phyloP scores from a whole-genome alignment of 2,888 invertebrate genomes.

The Listrodromus nycthemerus region DNA sequence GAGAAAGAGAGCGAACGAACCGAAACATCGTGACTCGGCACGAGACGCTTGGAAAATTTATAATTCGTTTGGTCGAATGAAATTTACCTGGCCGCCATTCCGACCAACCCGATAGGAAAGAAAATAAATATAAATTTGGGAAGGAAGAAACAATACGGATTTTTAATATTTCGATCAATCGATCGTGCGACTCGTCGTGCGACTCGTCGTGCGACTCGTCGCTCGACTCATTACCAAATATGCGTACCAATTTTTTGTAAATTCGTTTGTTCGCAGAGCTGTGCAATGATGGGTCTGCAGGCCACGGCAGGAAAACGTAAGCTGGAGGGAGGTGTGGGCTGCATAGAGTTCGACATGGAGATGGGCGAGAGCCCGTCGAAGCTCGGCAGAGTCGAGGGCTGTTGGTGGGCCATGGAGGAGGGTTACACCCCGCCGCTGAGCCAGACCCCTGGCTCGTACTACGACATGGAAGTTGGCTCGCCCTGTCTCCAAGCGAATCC shows the following conservation, averaged over 20 bases:
- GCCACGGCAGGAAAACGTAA: constrained; percentile 90
- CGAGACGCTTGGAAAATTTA: too few relatives aligned
- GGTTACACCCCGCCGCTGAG: constrained; percentile 77
- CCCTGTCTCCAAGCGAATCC: constrained; percentile 80
- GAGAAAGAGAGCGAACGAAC: too few relatives aligned
- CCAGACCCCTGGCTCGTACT: constrained; percentile 78
- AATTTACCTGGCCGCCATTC: too few relatives aligned
- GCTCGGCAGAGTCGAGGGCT: constrained; percentile 85
- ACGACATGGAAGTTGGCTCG: constrained; percentile 81
- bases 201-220: too few relatives aligned
- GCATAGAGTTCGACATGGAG: constrained; percentile 85
- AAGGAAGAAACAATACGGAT: too few relatives aligned
- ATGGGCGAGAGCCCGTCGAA: constrained; percentile 87
- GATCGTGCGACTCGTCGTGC: too few relatives aligned
- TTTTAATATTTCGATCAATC: too few relatives aligned
- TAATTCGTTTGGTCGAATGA: too few relatives aligned
- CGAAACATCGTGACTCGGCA: too few relatives aligned
- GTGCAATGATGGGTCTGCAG: constrained; percentile 92
- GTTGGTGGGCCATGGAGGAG: constrained; percentile 84
- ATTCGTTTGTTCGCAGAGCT: constrained; percentile 84
- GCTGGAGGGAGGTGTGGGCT: constrained; percentile 86
- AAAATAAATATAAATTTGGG: too few relatives aligned
- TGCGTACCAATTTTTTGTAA: background rate
- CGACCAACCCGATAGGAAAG: too few relatives aligned
- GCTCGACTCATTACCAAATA: too few relatives aligned